A percentile compares a stretch with the other conserved stretches of the same genome.
phyloP scores from a whole-genome alignment of 2,888 invertebrate species.

The Entomobrya proxima region DNA sequence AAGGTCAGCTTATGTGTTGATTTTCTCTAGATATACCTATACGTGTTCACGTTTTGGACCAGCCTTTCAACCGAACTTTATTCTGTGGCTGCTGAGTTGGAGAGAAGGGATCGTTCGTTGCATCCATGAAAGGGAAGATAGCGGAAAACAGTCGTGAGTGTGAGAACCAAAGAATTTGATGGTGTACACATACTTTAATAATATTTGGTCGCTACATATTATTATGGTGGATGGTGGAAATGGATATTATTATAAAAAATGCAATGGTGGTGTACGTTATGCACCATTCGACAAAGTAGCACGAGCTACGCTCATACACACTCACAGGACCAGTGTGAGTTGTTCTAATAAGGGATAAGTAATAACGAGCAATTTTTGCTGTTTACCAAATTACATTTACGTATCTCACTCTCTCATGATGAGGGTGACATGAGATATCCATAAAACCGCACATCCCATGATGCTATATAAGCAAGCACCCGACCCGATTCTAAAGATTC shows the following conservation, averaged over 20 bases:
- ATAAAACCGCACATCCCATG: conserved; percentile 60
- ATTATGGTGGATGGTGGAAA: neutral
- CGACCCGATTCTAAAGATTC: neutral
- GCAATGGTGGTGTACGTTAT: neutral
- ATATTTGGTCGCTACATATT: neutral
- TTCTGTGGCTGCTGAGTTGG: neutral
- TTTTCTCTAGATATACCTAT: conserved; percentile 4
- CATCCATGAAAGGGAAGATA: neutral
- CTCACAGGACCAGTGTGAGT: neutral
- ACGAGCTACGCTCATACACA: conserved; percentile 48
- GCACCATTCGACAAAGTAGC: conserved; percentile 31
- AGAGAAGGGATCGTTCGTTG: conserved; percentile 43
- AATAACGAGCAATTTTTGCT: conserved; percentile 35
- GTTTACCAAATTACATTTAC: conserved; percentile 21
- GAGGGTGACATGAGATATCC: conserved; percentile 60
- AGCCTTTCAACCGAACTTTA: neutral
- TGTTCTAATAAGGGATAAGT: too few species aligned
- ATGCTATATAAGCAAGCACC: neutral
- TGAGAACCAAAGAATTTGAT: conserved; percentile 48
- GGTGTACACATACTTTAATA: conserved; percentile 44
- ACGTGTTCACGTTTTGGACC: conserved; percentile 18
- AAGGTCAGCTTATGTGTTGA: conserved; percentile 29
- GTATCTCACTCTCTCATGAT: neutral
- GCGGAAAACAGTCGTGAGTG: conserved; percentile 34
- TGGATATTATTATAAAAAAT: neutral